These are phyloP conservation scores for Hapalemur alaotrensis DNA, from an alignment of 2,797 vertebrate genomes.

Conservation along the genomic window DNA sequence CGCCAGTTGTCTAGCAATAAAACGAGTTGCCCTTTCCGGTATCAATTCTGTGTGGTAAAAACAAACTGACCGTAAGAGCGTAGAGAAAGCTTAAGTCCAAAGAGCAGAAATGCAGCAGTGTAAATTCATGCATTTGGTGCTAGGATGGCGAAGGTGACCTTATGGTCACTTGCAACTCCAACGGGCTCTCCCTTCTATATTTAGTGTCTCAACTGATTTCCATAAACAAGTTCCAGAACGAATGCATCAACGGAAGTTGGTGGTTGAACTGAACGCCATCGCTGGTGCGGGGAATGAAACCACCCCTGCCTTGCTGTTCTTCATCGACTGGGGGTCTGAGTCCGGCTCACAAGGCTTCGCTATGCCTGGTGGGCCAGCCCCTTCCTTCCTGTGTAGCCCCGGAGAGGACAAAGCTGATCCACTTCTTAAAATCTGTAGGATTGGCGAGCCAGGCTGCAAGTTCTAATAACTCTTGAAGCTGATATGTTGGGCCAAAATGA, in stretches of 20 bases:
- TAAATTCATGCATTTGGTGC: background rate
- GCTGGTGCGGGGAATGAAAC: background rate
- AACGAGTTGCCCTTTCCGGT: background rate
- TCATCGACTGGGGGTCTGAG: rapidly evolving
- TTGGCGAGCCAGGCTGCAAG: background rate
- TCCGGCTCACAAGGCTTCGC: rapidly evolving
- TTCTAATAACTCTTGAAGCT: background rate
- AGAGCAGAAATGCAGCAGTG: background rate
- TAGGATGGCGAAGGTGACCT: too few relatives aligned
- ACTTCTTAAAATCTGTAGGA: too few relatives aligned
- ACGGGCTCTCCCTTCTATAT: background rate
- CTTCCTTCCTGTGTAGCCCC: background rate
- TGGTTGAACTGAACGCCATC: background rate
- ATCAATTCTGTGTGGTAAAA: background rate
- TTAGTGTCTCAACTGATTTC: background rate
- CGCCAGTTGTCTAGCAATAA: background rate
- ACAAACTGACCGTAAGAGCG: background rate
- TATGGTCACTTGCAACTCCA: background rate
- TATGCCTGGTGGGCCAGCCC: background rate
- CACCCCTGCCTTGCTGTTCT: background rate
- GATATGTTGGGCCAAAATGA: background rate
- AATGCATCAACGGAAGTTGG: background rate
- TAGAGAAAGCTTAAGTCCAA: background rate
- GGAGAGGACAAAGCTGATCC: background rate
- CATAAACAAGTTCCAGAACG: background rate